Evolutionary conservation across 2,797 vertebrate genomes (phyloP), one percentile per base, ranked within the genome.

Genomic region (Onychomys leucogaster): DNA sequence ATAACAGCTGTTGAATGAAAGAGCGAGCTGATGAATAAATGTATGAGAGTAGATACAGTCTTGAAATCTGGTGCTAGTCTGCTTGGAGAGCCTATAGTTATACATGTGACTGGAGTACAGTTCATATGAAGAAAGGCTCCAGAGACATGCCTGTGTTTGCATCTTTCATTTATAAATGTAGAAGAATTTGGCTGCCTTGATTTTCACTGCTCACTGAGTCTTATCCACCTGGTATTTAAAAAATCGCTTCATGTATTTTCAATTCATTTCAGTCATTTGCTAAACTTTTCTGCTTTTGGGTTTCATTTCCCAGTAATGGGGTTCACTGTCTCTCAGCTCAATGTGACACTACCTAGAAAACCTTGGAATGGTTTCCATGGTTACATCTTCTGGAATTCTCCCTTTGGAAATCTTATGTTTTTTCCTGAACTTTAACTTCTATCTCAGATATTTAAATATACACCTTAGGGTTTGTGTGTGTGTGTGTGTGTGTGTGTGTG

Each of bases 301-400:
- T 82, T 95, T 94, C 2, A 0, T 96, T 97, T 97, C 65, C 88
- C 88, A 87, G 81, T 96, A 94, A 96, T 84, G 85, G 94, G 88
- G 82, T 59, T 96, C 76, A 75, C 73, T 94, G 77, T 92, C 88
- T 97, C 93, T 94, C 0, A 0, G 90, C 73, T 97, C 59, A 49
- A 85, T 92, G 90, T 96, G 95, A 96, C 93, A 97, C 92, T 91
- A 81, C 63, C 92, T 89, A 95, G 90, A 97, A 95, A 96, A 96
- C 92, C 95, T 96, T 97, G 95, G 93, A 97, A 90, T 1, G 1
- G 97, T 98, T 98, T 97, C 97, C 92, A 98, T 97, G 96, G 98
- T 97, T 97, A 98, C 96, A 89, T 96, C 96, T 97, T 96, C 96
- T 85, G 85, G 93, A 96, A 95, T 97, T 97, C 71, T 96, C 90